A percentile compares a stretch with the other conserved stretches of the same genome.
These are phyloP conservation scores for Zelleria hepariella DNA, from an alignment of 2,888 invertebrate genomes.

Conservation along the genomic window DNA sequence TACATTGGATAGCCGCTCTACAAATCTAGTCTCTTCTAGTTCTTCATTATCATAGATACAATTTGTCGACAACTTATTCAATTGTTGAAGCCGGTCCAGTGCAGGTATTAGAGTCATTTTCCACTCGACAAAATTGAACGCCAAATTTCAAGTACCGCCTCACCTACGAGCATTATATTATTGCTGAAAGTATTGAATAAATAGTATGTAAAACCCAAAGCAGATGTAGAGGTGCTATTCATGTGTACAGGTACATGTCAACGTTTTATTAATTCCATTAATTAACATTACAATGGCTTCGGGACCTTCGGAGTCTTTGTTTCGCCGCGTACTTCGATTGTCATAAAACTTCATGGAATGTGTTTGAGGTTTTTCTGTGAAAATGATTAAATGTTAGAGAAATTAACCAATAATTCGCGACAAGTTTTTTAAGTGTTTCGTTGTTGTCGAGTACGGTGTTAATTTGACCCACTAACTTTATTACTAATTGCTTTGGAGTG, in stretches of 20 bases:
- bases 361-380: not conserved
- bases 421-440: not conserved
- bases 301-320: not conserved
- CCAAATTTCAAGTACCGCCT: not conserved
- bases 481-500: not conserved
- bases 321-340: not conserved
- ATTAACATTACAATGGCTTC: not conserved
- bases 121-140: not conserved
- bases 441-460: conserved; percentile 1
- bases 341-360: not conserved
- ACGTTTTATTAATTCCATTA: not conserved
- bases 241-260: not conserved
- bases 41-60: not conserved
- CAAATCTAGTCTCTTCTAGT: not conserved
- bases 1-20: not conserved
- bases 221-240: not conserved
- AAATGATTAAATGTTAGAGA: not conserved
- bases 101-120: not conserved
- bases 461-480: not conserved
- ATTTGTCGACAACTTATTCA: not conserved
- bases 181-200: not conserved
- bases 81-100: not conserved
- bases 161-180: too few relatives aligned
- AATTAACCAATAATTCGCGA: not conserved
- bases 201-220: not conserved